These are phyloP conservation scores for Erannis defoliaria DNA, from an alignment of 2,888 invertebrate species.

Conservation along the genomic window DNA sequence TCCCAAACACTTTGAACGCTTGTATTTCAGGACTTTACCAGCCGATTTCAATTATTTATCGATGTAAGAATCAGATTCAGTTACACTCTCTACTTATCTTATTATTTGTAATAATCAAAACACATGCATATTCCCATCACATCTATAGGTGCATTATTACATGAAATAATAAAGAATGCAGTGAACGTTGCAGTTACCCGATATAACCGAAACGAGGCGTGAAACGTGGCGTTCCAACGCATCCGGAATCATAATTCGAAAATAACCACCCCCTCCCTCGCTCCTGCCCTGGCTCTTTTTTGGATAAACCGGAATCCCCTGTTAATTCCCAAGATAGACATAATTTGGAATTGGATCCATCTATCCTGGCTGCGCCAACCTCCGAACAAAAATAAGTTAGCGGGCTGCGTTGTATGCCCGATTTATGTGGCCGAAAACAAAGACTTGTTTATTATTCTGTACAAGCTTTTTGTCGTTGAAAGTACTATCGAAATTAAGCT, in stretches of 20 bases:
- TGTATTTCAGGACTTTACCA: too few species aligned
- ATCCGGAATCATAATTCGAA: slow-evolving; percentile 87
- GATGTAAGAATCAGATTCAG: too few species aligned
- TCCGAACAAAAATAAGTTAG: slow-evolving; percentile 84
- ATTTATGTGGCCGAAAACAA: slow-evolving; percentile 81
- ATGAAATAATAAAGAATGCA: slow-evolving; percentile 25
- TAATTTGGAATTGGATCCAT: slow-evolving; percentile 88
- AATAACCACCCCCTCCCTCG: slow-evolving; percentile 79
- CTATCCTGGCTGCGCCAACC: slow-evolving; percentile 81
- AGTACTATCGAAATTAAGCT: slow-evolving; percentile 36
- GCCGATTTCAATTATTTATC: too few species aligned
- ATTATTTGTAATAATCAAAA: too few species aligned
- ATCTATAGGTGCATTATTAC: neutral
- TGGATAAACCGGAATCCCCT: slow-evolving; percentile 85
- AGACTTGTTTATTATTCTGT: slow-evolving; percentile 59
- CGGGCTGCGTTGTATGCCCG: slow-evolving; percentile 62
- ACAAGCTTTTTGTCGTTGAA: slow-evolving; percentile 55
- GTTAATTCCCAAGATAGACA: slow-evolving; percentile 87
- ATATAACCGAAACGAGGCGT: slow-evolving; percentile 82
- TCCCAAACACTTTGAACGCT: too few species aligned
- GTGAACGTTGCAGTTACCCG: slow-evolving; percentile 30
- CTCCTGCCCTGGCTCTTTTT: slow-evolving; percentile 69
- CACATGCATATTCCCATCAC: too few species aligned
- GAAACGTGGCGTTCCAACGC: slow-evolving; percentile 82
- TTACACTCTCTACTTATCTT: too few species aligned